phyloP scores from a whole-genome alignment of 2,113 vertebrate species.

The Bubalus kerabau region DNA sequence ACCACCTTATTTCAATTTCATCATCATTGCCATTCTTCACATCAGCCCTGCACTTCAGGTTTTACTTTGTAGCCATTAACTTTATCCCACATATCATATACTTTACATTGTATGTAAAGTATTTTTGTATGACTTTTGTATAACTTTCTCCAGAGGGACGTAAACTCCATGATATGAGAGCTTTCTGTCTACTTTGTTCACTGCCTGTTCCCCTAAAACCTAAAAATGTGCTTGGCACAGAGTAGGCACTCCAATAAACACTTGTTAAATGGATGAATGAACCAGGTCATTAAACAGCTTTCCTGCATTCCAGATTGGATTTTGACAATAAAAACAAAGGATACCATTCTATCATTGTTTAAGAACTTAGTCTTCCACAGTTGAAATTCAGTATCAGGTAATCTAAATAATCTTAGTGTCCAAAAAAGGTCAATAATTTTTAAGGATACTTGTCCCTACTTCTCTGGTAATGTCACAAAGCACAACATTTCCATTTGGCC shows the following conservation, averaged over 20 bases:
- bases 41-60: background rate
- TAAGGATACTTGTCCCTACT: background rate
- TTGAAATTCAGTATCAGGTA: background rate
- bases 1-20: background rate
- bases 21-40: background rate
- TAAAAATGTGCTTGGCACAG: background rate
- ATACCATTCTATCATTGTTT: background rate
- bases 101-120: background rate
- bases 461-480: background rate
- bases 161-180: background rate
- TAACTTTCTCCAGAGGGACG: background rate
- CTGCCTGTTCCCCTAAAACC: background rate
- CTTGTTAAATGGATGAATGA: background rate
- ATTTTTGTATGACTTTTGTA: background rate
- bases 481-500: background rate
- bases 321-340: slow-evolving; percentile 26
- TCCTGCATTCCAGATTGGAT: background rate
- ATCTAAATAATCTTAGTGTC: background rate
- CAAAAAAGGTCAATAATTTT: background rate
- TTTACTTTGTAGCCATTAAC: background rate
- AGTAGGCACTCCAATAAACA: background rate
- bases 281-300: background rate
- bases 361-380: background rate
- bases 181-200: background rate
- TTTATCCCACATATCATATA: background rate